Evolutionary conservation across 2,113 vertebrate genomes (phyloP).

Genomic region (Apodemus speciosus): DNA sequence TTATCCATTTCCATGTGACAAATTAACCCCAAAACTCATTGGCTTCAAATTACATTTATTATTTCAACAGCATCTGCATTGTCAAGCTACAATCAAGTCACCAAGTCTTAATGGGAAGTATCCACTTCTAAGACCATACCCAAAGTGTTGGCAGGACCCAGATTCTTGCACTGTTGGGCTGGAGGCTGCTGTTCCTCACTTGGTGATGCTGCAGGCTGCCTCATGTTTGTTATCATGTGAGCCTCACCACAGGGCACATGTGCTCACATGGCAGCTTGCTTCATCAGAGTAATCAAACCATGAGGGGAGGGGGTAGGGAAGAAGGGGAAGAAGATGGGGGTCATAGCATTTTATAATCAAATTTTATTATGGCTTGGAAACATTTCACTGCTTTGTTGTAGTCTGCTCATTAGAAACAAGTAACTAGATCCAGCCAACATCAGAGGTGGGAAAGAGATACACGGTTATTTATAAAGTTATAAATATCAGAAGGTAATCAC

Average conservation of each 20-base stretch:
- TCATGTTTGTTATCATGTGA: slow-evolving; percentile 3
- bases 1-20: slow-evolving; percentile 52
- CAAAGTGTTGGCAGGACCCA: slow-evolving; percentile 36
- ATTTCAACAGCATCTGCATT: slow-evolving; percentile 27
- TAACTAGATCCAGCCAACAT: neutral
- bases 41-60: slow-evolving; percentile 58
- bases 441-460: neutral
- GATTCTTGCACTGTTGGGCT: neutral
- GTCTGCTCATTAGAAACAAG: neutral
- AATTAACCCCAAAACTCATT: slow-evolving; percentile 49
- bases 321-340: neutral
- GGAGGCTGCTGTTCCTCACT: slow-evolving; percentile 44
- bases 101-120: slow-evolving; percentile 42
- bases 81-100: slow-evolving; percentile 16
- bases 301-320: neutral
- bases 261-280: slow-evolving; percentile 36
- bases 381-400: slow-evolving; percentile 39
- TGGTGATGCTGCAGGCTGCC: slow-evolving; percentile 5
- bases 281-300: slow-evolving; percentile 62
- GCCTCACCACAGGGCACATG: neutral
- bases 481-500: neutral
- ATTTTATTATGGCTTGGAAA: slow-evolving; percentile 24
- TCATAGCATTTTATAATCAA: slow-evolving; percentile 46
- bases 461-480: neutral
- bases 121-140: slow-evolving; percentile 47